Percentiles rank a stretch among this genome's conserved stretches.
These are phyloP conservation scores for Glossophaga mutica DNA, from an alignment of 2,797 vertebrate species.

Conservation along the genomic window DNA sequence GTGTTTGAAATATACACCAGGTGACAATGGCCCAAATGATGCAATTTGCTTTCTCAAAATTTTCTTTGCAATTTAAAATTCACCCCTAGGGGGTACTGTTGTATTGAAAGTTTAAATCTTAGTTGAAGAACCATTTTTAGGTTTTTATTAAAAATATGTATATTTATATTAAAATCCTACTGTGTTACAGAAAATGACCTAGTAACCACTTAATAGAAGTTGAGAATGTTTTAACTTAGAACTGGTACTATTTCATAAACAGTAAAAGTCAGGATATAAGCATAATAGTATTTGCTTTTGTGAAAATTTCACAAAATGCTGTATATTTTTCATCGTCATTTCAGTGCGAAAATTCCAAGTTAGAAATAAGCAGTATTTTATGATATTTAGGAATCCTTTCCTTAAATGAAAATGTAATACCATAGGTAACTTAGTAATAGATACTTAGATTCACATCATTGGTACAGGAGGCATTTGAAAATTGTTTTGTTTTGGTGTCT, in stretches of 20 bases:
- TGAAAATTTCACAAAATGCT: neutral
- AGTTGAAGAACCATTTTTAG: neutral
- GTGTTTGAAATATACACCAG: neutral
- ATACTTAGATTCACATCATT: neutral
- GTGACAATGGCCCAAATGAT: neutral
- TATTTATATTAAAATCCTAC: neutral
- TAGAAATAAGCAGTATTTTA: neutral
- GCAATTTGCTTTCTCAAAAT: neutral
- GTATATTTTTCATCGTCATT: neutral
- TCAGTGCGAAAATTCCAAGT: neutral
- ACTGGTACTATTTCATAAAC: neutral
- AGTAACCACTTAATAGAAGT: neutral
- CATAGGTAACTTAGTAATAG: neutral
- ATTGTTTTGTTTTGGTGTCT: slow-evolving; percentile 9
- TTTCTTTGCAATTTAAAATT: slow-evolving; percentile 28
- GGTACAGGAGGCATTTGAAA: neutral
- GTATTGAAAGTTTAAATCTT: slow-evolving; percentile 65
- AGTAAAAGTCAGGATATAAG: neutral
- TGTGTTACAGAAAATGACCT: neutral
- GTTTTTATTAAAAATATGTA: neutral
- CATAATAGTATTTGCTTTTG: slow-evolving; percentile 11
- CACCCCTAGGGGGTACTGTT: slow-evolving; percentile 81
- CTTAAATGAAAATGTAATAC: neutral
- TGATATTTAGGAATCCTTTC: neutral
- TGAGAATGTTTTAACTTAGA: neutral